Evolutionary conservation across 2,888 invertebrate species (phyloP), one percentile per base, ranked within the genome.

Genomic region (Drosophila ezoana): DNA sequence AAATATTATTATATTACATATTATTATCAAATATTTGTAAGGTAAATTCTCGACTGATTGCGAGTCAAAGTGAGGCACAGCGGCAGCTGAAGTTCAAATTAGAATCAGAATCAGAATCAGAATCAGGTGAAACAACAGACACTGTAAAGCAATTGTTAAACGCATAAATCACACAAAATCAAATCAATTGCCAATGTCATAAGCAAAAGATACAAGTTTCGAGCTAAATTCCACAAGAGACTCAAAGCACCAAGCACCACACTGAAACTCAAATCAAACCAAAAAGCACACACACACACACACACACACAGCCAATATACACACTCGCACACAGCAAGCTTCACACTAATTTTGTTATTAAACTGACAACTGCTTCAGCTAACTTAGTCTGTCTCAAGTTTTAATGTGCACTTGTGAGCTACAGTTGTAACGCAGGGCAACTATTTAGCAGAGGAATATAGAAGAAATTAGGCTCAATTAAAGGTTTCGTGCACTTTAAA

Each of bases 1-100:
- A 68, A 70, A 62, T 57, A 82, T 60, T 52, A 74, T 71, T 73
- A 62, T 57, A 82, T 60, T 56, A 74, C 40, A 60, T 56, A 74
- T 73, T 64, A 72, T 59, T 37, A 53, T 33, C 33, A 69, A 45
- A 72, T 71, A 71, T 65, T 51, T 51, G 56, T 71, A 76, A 71
- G 56, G 48, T 33, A 49, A 35, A 43, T 49, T 59, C 63, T 44
- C 51, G 70, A 74, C 63, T 68, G 68, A 56, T 44, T 38, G 14
- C 32, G 41, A 58, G 73, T 72, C 73, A 49, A 66, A 13, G 38
- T 38, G 72, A 59, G 54, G 33, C 66, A 59, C 65, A 59, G 53
- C 61, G 54, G 67, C 74, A 67, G 79, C 61, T 64, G 61, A 74
- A 83, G 81, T 86, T 86, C 81, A 87, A 83, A 83, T 68, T 72